A percentile compares a stretch with the other conserved stretches of the same genome.
These are phyloP conservation scores for Ptilonorhynchus violaceus DNA, from an alignment of 2,113 vertebrate species.

Conservation along the genomic window DNA sequence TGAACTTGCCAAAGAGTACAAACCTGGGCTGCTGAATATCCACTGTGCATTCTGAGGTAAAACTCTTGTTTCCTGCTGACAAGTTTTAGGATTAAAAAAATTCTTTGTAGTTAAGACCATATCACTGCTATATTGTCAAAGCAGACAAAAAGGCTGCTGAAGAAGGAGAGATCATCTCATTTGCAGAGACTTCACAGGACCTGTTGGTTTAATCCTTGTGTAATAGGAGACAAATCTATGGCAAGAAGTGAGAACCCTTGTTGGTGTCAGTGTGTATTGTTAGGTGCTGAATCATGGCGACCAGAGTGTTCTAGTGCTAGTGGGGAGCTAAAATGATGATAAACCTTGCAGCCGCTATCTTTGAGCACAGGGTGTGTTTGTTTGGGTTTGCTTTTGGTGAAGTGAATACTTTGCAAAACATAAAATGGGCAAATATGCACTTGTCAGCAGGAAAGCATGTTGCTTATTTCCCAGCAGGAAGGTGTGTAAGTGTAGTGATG, in stretches of 20 bases:
- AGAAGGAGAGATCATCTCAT: not conserved
- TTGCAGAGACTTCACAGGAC: not conserved
- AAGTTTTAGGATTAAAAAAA: not conserved
- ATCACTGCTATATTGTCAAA: not conserved
- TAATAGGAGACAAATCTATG: not conserved
- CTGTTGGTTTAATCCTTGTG: not conserved
- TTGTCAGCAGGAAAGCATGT: not conserved
- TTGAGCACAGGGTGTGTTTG: not conserved
- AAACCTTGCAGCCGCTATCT: not conserved
- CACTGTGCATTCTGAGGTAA: not conserved
- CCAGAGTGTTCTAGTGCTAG: not conserved
- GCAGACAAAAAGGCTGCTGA: not conserved
- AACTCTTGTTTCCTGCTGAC: not conserved
- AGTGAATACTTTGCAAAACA: not conserved
- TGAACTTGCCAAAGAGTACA: not conserved
- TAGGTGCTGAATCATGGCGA: not conserved
- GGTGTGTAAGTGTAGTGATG: not conserved
- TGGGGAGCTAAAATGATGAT: not conserved
- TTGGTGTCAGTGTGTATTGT: not conserved
- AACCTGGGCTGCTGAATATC: not conserved
- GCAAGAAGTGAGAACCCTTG: not conserved
- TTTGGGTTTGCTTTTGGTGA: not conserved
- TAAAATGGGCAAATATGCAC: not conserved
- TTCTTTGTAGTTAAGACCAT: not conserved
- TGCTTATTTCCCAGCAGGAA: not conserved